Conservation (phyloP, 2,113 vertebrate genomes). For the Macrotis lagotis region DNA sequence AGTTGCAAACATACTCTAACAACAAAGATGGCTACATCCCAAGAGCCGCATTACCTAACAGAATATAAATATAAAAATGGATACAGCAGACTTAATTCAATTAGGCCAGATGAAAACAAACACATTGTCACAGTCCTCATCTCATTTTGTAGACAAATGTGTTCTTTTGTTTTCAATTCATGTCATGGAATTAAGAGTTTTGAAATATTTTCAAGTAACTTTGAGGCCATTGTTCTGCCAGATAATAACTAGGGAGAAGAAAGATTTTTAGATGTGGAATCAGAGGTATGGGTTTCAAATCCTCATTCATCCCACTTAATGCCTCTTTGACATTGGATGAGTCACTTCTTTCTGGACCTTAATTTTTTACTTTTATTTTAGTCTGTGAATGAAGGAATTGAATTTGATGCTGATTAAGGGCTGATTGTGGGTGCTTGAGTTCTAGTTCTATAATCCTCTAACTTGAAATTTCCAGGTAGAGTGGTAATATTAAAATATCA, state of each 20-base stretch:
- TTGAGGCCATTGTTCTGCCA: neutral
- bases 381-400: neutral
- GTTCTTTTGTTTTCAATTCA: neutral
- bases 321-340: neutral
- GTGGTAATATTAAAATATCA: neutral
- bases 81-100: slow-evolving; percentile 29
- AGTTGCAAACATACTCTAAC: slow-evolving; percentile 47
- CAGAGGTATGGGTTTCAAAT: neutral
- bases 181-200: neutral
- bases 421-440: no score
- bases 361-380: no score
- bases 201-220: neutral
- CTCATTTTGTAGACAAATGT: neutral
- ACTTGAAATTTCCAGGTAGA: neutral
- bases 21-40: slow-evolving; percentile 19
- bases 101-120: neutral
- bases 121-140: neutral
- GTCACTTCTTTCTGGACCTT: neutral
- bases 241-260: neutral
- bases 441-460: neutral
- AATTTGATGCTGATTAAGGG: neutral
- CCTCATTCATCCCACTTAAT: neutral
- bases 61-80: slow-evolving; percentile 61
- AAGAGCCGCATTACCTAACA: slow-evolving; percentile 54
- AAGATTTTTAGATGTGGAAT: neutral